These are phyloP conservation scores for Etheostoma cragini DNA, from an alignment of 2,113 vertebrate genomes.

Conservation along the genomic window DNA sequence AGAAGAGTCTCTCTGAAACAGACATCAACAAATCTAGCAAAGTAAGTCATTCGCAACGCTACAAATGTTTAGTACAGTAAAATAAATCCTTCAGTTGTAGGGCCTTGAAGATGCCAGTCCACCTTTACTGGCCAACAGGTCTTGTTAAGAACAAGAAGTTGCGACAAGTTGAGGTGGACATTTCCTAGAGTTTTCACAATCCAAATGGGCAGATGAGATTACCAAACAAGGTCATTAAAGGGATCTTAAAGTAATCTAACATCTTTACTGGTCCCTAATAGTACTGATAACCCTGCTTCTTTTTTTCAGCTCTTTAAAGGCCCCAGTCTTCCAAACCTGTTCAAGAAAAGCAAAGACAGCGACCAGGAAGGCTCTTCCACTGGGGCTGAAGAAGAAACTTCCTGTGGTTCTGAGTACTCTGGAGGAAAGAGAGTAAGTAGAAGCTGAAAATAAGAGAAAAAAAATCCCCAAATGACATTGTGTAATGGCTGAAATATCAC, in stretches of 20 bases:
- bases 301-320: constrained; percentile 81
- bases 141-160: not conserved
- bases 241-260: not conserved
- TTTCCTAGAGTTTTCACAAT: not conserved
- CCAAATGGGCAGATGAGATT: not conserved
- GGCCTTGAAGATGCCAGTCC: not conserved
- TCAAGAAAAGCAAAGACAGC: constrained; percentile 72
- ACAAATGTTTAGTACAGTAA: not conserved
- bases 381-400: constrained; percentile 72
- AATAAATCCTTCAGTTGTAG: not conserved
- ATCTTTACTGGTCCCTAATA: not conserved
- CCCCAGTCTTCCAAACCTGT: constrained; percentile 84
- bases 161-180: not conserved
- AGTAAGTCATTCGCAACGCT: constrained; percentile 66
- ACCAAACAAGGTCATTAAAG: not conserved
- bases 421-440: constrained; percentile 70
- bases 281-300: fast-evolving
- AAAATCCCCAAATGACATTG: constrained; percentile 24
- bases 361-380: constrained; percentile 69
- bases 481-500: not conserved
- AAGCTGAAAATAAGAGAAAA: not conserved
- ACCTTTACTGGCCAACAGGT: not conserved
- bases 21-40: constrained; percentile 84
- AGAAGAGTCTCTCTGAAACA: constrained; percentile 91
- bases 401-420: constrained; percentile 65